Base-by-base conservation (phyloP, 2,113 vertebrate species). In the Brachypteracias leptosomus region DNA sequence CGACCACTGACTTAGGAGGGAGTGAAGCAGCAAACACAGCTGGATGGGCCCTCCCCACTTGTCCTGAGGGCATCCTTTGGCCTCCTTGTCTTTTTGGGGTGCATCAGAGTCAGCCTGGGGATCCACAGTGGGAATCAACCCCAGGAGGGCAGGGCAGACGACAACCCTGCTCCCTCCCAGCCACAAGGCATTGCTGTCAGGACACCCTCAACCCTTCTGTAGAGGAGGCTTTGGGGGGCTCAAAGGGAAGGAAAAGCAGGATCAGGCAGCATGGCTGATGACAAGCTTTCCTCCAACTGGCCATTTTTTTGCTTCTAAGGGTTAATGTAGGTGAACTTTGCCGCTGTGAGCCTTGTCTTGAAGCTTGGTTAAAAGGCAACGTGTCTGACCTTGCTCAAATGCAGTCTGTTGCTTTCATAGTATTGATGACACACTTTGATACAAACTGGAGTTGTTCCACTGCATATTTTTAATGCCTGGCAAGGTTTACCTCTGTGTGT, bases 31-130 rank as follows among this genome's bases (percentile, higher is more conserved):
- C 29, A 80, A 80, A 76, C 2, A 3, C 28, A 84, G 55, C 28
- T 2, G 4, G 31, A 70, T 0, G 5, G 89, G 31, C n/a, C 35
- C 55, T 40, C 22, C 13, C 15, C 2, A 0, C 33, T 16, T 25
- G 24, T 52, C 49, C 84, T 49, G 9, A 21, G 24, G 40, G n/a
- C 25, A 52, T 61, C 21, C 44, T 70, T 91, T 31, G 40, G 40
- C 51, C 26, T 67, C 54, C 76, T 49, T 8, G 0, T 0, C 3
- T 36, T 52, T 54, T 65, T 2, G 7, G 46, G 49, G 28, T 46
- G n/a, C 11, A 54, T 7, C 3, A 5, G 0, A 0, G 33, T 38
- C 67, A 86, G 0, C 13, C 16, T 3, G 3, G 16, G 21, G 4
- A 52, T 17, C 26, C 1, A 1, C 1, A 3, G n/a, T 58, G 33